These are phyloP conservation scores for Anagrus nilaparvatae DNA, from an alignment of 1,140 invertebrate species.

Conservation along the genomic window DNA sequence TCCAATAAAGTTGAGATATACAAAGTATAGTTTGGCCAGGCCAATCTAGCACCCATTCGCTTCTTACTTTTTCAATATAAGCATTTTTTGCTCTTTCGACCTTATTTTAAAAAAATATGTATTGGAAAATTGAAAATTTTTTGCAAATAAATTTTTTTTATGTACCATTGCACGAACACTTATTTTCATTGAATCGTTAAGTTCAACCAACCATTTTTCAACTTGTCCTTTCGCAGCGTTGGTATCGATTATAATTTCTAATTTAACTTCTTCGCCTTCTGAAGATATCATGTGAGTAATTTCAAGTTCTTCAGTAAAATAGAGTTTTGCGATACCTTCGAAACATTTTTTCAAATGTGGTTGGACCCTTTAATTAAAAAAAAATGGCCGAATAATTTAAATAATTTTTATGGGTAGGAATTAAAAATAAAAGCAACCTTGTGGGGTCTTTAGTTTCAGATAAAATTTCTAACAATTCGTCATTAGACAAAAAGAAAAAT, in stretches of 20 bases:
- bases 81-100: slow-evolving; percentile 48
- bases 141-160: slow-evolving; percentile 4
- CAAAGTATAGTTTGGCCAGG: slow-evolving; percentile 82
- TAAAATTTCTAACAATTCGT: slow-evolving; percentile 90
- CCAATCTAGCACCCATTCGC: slow-evolving; percentile 80
- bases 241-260: slow-evolving; percentile 77
- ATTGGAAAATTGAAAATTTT: neutral
- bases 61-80: slow-evolving; percentile 54
- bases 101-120: slow-evolving; percentile 1
- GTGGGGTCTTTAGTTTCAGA: slow-evolving; percentile 96
- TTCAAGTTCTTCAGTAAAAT: slow-evolving; percentile 78
- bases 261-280: slow-evolving; percentile 72
- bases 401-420: neutral
- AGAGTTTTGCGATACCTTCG: slow-evolving; percentile 78
- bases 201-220: slow-evolving; percentile 90
- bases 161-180: slow-evolving; percentile 66
- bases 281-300: slow-evolving; percentile 84
- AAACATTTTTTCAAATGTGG: slow-evolving; percentile 98
- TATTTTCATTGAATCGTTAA: slow-evolving; percentile 85
- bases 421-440: slow-evolving; percentile 42
- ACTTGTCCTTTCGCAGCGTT: slow-evolving; percentile 85
- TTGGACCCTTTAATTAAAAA: slow-evolving; percentile 58
- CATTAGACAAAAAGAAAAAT: slow-evolving; percentile 97
- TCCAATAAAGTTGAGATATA: slow-evolving; percentile 84
- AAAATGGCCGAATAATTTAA: neutral